These are phyloP conservation scores for Pectinophora gossypiella DNA, from an alignment of 1,140 invertebrate genomes.

Conservation along the genomic window DNA sequence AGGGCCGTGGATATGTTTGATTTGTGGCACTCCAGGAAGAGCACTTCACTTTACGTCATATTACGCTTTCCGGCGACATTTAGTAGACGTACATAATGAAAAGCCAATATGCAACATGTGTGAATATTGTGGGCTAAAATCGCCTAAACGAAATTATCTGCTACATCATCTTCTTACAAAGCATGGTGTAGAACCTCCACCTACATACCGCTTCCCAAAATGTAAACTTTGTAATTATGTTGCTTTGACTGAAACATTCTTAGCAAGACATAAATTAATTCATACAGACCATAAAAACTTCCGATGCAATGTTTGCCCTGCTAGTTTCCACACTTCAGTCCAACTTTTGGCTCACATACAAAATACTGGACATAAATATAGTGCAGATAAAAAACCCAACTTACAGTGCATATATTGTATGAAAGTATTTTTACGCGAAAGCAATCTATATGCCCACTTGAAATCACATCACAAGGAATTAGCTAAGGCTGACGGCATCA, in stretches of 20 bases:
- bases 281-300: slow-evolving; percentile 66
- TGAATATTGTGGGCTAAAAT: slow-evolving; percentile 89
- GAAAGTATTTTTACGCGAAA: slow-evolving; percentile 79
- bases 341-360: slow-evolving; percentile 75
- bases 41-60: slow-evolving; percentile 84
- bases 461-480: slow-evolving; percentile 78
- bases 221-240: slow-evolving; percentile 86
- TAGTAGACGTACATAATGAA: slow-evolving; percentile 87
- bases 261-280: slow-evolving; percentile 80
- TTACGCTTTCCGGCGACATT: slow-evolving; percentile 85
- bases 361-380: slow-evolving; percentile 75
- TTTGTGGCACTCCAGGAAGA: slow-evolving; percentile 79
- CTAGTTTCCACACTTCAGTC: slow-evolving; percentile 67
- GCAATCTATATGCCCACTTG: slow-evolving; percentile 81
- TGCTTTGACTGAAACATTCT: slow-evolving; percentile 80
- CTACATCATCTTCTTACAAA: slow-evolving; percentile 88
- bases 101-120: slow-evolving; percentile 87
- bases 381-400: slow-evolving; percentile 60
- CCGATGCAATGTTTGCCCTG: slow-evolving; percentile 73
- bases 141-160: slow-evolving; percentile 84
- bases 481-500: slow-evolving; percentile 77
- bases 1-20: slow-evolving; percentile 82
- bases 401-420: slow-evolving; percentile 82
- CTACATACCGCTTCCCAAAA: slow-evolving; percentile 83
- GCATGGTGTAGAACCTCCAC: slow-evolving; percentile 84